phyloP scores from a whole-genome alignment of 2,888 invertebrate genomes.

The Agapostemon virescens region DNA sequence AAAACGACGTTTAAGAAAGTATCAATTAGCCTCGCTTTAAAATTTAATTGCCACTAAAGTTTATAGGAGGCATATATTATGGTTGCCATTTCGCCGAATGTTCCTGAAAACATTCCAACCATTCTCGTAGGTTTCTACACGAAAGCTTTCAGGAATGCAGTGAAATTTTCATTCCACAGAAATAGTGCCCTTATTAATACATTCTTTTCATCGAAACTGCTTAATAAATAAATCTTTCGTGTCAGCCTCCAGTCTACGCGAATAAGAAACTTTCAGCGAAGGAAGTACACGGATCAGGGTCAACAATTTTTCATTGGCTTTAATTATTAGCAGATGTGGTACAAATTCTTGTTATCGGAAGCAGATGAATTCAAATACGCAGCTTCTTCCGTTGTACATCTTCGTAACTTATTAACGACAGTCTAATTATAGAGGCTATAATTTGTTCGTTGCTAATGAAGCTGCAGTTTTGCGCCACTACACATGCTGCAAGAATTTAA shows the following conservation, averaged over 20 bases:
- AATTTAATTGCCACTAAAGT: background rate
- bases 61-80: background rate
- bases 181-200: background rate
- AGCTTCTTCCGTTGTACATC: background rate
- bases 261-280: background rate
- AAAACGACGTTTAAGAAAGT: background rate
- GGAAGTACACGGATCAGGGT: background rate
- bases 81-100: no score
- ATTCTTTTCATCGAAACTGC: background rate
- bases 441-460: slow-evolving; percentile 32
- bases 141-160: background rate
- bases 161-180: background rate
- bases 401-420: slow-evolving; percentile 42
- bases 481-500: slow-evolving; percentile 24
- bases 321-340: background rate
- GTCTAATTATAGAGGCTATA: slow-evolving; percentile 34
- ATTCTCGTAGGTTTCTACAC: background rate
- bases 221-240: background rate
- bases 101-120: background rate
- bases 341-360: slow-evolving; percentile 7
- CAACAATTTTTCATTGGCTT: background rate
- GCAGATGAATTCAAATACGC: slow-evolving; percentile 21
- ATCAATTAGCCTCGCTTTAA: background rate
- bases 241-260: background rate
- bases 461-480: slow-evolving; percentile 23